Conservation (phyloP, 2,888 invertebrate genomes). For the Mystacides longicornis region DNA sequence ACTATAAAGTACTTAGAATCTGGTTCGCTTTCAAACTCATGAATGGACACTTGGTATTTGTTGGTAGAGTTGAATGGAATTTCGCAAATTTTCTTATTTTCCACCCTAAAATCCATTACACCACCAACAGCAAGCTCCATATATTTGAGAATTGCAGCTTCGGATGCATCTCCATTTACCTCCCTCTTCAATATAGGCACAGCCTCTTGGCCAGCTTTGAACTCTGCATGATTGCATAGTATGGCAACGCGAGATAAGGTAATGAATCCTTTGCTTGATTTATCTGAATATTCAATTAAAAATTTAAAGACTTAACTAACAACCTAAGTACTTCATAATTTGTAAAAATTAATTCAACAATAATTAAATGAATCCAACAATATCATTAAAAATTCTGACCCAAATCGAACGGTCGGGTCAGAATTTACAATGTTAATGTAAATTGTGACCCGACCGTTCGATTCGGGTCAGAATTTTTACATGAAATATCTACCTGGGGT, state of each 20-base stretch:
- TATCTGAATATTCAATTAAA: no score
- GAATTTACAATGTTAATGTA: no score
- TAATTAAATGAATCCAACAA: no score
- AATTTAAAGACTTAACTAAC: no score
- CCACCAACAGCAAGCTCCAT: conserved; percentile 89
- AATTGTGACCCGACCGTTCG: no score
- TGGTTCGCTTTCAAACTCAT: conserved; percentile 87
- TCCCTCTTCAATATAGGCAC: conserved; percentile 90
- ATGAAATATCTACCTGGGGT: no score
- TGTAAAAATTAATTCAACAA: no score
- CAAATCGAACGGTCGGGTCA: no score
- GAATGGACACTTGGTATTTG: conserved; percentile 92
- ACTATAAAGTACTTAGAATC: conserved; percentile 83
- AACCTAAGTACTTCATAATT: no score
- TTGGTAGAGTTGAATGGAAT: conserved; percentile 94
- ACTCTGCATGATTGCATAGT: conserved; percentile 97
- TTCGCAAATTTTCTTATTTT: conserved; percentile 85
- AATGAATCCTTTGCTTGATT: conserved; percentile 73
- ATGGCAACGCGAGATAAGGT: conserved; percentile 91
- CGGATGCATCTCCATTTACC: conserved; percentile 91
- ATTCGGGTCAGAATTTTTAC: no score
- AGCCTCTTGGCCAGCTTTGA: conserved; percentile 90
- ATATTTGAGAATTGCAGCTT: conserved; percentile 87
- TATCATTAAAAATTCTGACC: no score
- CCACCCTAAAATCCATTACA: conserved; percentile 72